Conservation (phyloP, 2,113 vertebrate species). For the Sigmodon hispidus region DNA sequence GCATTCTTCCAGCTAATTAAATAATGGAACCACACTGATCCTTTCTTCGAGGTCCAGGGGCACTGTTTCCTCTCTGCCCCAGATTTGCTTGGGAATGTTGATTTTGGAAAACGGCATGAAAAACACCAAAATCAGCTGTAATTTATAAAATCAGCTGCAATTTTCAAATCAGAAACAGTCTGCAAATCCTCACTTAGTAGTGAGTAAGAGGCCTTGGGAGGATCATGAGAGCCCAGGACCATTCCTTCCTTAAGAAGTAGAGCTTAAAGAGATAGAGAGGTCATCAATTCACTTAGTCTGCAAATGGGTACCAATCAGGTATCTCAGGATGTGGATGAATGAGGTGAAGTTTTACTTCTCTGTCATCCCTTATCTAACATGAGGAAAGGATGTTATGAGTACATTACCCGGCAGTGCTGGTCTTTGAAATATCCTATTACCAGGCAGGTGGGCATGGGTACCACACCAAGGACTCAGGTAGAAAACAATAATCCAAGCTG, state of each 20-base stretch:
- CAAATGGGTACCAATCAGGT: not conserved
- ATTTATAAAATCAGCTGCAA: conserved; percentile 72
- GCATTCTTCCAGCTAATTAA: conserved; percentile 75
- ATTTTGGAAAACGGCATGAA: conserved; percentile 74
- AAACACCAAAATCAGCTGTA: conserved; percentile 57
- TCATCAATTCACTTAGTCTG: not conserved
- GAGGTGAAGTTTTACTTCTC: not conserved
- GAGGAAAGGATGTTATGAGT: not conserved
- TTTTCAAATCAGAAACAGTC: conserved; percentile 79
- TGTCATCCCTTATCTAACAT: not conserved
- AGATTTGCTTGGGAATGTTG: conserved; percentile 76
- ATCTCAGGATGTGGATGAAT: not conserved
- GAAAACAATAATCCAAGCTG: not conserved
- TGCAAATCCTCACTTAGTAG: conserved; percentile 54
- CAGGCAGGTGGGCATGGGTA: not conserved
- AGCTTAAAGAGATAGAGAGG: not conserved
- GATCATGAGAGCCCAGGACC: not conserved
- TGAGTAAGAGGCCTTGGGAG: not conserved
- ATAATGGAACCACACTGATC: conserved; percentile 74
- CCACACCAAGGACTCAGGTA: not conserved
- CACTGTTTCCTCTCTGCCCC: conserved; percentile 62
- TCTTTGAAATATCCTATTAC: no score
- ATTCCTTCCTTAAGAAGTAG: not conserved
- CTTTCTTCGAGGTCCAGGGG: conserved; percentile 65
- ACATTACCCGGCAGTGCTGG: not conserved